phyloP scores from a whole-genome alignment of 2,113 vertebrate species.

The Sarotherodon lohbergeri region DNA sequence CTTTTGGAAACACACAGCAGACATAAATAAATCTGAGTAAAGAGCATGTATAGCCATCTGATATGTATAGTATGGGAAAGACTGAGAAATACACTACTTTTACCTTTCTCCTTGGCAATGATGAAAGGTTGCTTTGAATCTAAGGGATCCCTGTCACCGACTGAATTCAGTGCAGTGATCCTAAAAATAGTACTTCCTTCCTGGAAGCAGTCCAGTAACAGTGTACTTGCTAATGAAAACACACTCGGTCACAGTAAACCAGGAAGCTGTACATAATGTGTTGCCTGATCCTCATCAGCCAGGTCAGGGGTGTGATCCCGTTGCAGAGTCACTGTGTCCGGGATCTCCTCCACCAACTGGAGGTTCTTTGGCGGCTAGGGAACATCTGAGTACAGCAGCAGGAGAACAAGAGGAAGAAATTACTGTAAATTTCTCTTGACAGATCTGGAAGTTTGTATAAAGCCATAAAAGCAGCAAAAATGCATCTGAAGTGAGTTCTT shows the following conservation, averaged over 20 bases:
- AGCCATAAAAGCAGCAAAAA: fast-evolving
- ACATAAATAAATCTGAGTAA: background rate
- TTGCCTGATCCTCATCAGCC: constrained; percentile 30
- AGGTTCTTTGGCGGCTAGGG: constrained; percentile 55
- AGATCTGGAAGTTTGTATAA: background rate
- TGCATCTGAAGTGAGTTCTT: fast-evolving
- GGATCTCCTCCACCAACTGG: constrained; percentile 61
- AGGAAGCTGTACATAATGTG: constrained; percentile 41
- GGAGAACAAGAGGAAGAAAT: background rate
- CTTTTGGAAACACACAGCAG: background rate
- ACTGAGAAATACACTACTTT: background rate
- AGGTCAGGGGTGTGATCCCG: constrained; percentile 68
- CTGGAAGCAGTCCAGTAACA: constrained; percentile 59
- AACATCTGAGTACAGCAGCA: constrained; percentile 46
- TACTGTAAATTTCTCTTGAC: background rate
- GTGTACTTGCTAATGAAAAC: constrained; percentile 67
- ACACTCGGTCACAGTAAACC: constrained; percentile 51
- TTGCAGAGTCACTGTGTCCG: constrained; percentile 58
- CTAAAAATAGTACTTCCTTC: constrained; percentile 73
- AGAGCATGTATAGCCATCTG: background rate
- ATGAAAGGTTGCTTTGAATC: constrained; percentile 64
- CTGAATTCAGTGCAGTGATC: constrained; percentile 57
- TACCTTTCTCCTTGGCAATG: constrained; percentile 64
- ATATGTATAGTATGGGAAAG: background rate
- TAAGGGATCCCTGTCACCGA: constrained; percentile 57